Conservation (phyloP, 2,797 vertebrate genomes). For the Hybognathus amarus region DNA sequence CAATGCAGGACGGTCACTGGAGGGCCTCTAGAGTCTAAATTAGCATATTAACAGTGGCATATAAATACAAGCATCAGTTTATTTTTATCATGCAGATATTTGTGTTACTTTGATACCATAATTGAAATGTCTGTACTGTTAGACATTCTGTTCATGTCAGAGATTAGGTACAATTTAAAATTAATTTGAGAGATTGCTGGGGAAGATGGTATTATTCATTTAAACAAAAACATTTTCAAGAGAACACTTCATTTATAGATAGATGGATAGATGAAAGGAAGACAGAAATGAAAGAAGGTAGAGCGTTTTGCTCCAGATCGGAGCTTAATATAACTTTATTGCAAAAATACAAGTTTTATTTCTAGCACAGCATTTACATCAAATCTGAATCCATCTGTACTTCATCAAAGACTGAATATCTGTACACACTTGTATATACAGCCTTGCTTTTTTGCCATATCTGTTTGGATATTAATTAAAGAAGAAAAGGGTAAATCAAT, state of each 20-base stretch:
- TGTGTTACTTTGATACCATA: background rate
- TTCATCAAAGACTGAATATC: slow-evolving; percentile 55
- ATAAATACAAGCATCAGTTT: background rate
- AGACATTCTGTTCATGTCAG: background rate
- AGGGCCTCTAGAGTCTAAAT: background rate
- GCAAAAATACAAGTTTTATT: slow-evolving; percentile 73
- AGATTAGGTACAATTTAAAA: background rate
- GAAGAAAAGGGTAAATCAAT: slow-evolving; percentile 23
- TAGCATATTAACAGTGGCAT: background rate
- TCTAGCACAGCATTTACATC: slow-evolving; percentile 71
- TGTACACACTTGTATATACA: slow-evolving; percentile 56
- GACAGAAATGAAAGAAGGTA: slow-evolving; percentile 5
- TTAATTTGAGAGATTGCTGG: background rate
- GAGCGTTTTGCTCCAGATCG: slow-evolving; percentile 50
- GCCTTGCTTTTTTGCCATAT: slow-evolving; percentile 50
- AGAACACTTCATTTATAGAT: background rate
- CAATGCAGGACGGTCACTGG: too few relatives aligned
- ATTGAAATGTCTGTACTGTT: background rate
- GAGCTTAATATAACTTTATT: slow-evolving; percentile 72
- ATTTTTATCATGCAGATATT: too few relatives aligned
- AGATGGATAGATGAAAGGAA: slow-evolving; percentile 1
- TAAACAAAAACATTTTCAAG: background rate
- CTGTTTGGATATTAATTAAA: slow-evolving; percentile 45
- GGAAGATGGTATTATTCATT: background rate
- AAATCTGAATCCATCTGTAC: slow-evolving; percentile 52